phyloP scores from a whole-genome alignment of 2,797 vertebrate genomes.

The Squalus acanthias region DNA sequence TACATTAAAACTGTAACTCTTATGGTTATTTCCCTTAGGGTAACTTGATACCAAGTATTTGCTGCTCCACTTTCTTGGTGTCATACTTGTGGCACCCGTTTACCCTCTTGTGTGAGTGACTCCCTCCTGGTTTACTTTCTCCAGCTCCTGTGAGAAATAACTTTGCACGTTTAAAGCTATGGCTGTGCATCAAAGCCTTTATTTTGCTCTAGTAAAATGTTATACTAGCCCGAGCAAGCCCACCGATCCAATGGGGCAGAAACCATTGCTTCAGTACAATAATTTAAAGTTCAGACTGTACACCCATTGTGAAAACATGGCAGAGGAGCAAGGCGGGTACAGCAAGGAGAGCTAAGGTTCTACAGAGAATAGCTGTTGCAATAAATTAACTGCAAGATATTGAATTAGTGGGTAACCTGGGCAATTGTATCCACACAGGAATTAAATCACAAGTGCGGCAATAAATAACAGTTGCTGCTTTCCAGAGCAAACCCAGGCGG shows the following conservation, averaged over 20 bases:
- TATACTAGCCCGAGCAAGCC: neutral
- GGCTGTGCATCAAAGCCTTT: neutral
- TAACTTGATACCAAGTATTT: neutral
- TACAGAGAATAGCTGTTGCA: neutral
- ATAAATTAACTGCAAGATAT: conserved; percentile 27
- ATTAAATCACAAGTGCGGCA: conserved; percentile 22
- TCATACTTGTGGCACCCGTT: neutral
- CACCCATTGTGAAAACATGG: neutral
- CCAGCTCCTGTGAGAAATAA: neutral
- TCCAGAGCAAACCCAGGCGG: neutral
- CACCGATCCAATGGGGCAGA: neutral
- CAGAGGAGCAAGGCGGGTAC: neutral
- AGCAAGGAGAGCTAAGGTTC: neutral
- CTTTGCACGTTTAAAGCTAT: too few species aligned
- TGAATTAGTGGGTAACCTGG: conserved; percentile 32
- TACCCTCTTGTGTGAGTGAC: neutral
- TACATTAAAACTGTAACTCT: too few species aligned
- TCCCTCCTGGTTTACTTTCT: neutral
- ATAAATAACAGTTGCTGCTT: conserved; percentile 1
- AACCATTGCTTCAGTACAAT: neutral
- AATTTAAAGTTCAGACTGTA: neutral
- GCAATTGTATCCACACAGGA: conserved; percentile 22
- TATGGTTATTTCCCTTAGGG: neutral
- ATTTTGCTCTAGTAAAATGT: neutral
- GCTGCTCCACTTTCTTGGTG: neutral